Percentiles rank a stretch among this genome's conserved stretches.
Conservation (phyloP, 1,140 invertebrate genomes). For the Lepidurus packardi region DNA sequence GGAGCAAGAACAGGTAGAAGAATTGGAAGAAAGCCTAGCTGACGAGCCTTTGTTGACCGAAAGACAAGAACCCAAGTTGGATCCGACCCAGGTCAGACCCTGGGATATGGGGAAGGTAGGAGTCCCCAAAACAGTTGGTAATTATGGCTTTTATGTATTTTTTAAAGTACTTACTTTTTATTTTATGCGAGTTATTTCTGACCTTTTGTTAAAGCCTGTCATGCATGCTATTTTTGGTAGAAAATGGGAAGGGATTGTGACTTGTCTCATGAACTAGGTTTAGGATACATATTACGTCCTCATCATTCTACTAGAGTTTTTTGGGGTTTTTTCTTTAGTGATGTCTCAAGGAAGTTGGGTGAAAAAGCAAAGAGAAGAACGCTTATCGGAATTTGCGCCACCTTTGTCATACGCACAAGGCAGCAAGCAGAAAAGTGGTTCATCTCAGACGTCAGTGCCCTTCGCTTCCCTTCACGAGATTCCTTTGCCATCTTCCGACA, state of each 20-base stretch:
- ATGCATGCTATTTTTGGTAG: constrained; percentile 32
- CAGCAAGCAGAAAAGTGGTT: constrained; percentile 27
- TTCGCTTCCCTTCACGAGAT: background rate
- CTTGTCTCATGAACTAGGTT: background rate
- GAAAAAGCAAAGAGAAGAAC: constrained; percentile 40
- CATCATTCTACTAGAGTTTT: constrained; percentile 26
- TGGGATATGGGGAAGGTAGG: constrained; percentile 44
- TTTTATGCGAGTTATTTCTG: background rate
- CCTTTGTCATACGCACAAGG: constrained; percentile 37
- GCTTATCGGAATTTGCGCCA: constrained; percentile 43
- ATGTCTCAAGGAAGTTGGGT: constrained; percentile 42
- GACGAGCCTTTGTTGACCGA: constrained; percentile 17
- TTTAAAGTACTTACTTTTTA: constrained; percentile 6
- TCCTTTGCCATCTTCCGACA: constrained; percentile 26
- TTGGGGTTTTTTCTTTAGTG: constrained; percentile 30
- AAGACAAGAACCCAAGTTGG: constrained; percentile 27
- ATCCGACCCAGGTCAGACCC: constrained; percentile 38
- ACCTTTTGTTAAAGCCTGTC: constrained; percentile 20
- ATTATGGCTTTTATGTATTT: background rate
- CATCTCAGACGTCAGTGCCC: background rate
- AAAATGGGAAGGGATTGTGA: background rate
- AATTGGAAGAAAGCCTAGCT: constrained; percentile 23
- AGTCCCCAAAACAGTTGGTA: constrained; percentile 35
- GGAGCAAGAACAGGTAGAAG: constrained; percentile 30
- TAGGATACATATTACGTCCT: background rate